These are phyloP conservation scores for Papilio helenus DNA, from an alignment of 1,140 invertebrate genomes.

Conservation along the genomic window DNA sequence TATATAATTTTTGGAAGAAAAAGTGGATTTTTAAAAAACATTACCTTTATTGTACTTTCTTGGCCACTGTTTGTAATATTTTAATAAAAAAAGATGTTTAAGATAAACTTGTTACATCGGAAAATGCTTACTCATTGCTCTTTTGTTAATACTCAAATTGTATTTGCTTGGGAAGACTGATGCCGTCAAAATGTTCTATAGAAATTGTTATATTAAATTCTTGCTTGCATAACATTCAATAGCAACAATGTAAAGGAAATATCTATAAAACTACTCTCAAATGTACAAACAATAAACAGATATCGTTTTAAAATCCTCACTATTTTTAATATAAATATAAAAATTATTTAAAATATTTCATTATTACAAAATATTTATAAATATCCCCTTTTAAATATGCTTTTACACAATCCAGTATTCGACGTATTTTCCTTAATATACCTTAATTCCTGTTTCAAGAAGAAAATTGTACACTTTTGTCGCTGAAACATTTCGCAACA, in stretches of 20 bases:
- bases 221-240: conserved; percentile 6
- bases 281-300: background rate
- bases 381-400: background rate
- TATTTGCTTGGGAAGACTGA: conserved; percentile 18
- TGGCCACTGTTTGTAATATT: background rate
- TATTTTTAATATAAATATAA: too few species aligned
- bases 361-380: too few species aligned
- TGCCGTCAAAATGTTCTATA: conserved; percentile 13
- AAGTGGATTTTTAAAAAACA: too few species aligned
- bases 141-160: conserved; percentile 8
- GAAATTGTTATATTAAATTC: conserved; percentile 19
- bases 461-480: background rate
- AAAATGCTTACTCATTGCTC: conserved; percentile 18
- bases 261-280: background rate
- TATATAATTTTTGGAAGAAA: too few species aligned
- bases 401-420: background rate
- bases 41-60: background rate
- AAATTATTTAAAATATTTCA: too few species aligned
- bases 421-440: background rate
- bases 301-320: too few species aligned
- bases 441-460: background rate
- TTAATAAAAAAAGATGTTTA: background rate
- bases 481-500: background rate
- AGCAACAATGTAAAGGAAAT: background rate
- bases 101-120: background rate